Percentiles rank a stretch among this genome's conserved stretches.
Conservation (phyloP, 2,113 vertebrate genomes). For the Gymnocephalus cernua region DNA sequence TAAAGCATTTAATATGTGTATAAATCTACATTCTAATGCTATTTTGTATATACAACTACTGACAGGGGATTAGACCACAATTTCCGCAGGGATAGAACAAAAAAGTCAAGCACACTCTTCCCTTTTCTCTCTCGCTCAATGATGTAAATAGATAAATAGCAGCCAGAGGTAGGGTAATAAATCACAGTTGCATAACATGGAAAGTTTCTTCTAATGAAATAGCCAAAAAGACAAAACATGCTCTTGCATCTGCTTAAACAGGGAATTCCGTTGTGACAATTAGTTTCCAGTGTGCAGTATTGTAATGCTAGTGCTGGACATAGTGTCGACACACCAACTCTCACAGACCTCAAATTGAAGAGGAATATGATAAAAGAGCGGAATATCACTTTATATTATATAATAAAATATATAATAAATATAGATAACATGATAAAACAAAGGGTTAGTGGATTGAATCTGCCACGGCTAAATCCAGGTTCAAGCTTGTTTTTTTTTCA, state of each 20-base stretch:
- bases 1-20: background rate
- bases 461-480: background rate
- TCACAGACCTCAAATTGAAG: background rate
- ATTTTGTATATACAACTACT: background rate
- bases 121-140: background rate
- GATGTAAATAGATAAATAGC: background rate
- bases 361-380: background rate
- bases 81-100: background rate
- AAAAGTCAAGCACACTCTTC: background rate
- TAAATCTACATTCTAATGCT: too few relatives aligned
- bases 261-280: background rate
- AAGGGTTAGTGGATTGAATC: background rate
- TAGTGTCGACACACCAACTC: background rate
- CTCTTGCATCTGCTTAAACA: background rate
- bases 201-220: background rate
- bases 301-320: background rate
- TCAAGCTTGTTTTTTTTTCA: background rate
- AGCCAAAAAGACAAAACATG: background rate
- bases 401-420: background rate
- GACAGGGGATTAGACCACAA: background rate
- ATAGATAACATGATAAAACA: background rate
- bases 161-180: background rate
- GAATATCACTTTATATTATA: conserved; percentile 1
- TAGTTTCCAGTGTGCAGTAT: background rate
- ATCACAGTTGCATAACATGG: background rate